Evolutionary conservation across 2,888 invertebrate species (phyloP).

Genomic region (Julus scandinavius): DNA sequence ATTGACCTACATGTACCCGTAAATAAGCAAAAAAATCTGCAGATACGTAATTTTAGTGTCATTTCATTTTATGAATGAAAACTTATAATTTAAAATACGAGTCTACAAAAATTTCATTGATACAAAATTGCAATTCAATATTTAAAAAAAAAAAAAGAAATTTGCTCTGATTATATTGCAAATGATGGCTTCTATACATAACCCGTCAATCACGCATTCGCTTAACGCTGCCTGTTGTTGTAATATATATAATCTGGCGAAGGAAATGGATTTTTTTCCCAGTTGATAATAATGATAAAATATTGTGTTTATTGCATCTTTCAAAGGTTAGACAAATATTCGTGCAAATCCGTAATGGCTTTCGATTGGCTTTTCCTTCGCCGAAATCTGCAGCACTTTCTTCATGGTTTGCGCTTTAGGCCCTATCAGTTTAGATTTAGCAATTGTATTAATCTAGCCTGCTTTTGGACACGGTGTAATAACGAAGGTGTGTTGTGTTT

Average conservation of each 20-base stretch:
- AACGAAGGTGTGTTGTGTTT: constrained; percentile 27
- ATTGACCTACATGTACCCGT: no score
- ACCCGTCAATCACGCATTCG: neutral
- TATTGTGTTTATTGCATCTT: constrained; percentile 26
- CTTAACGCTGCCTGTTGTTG: neutral
- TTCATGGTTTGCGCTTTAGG: constrained; percentile 33
- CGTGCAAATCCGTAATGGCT: constrained; percentile 33
- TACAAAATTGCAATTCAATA: neutral
- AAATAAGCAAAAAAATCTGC: no score
- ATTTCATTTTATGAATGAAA: no score
- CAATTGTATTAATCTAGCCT: constrained; percentile 14
- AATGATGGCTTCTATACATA: neutral
- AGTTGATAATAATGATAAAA: constrained; percentile 20
- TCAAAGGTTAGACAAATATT: constrained; percentile 14
- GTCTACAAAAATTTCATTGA: neutral
- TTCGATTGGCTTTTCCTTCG: neutral
- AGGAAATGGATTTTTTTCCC: constrained; percentile 4
- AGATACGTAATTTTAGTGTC: no score
- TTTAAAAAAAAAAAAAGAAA: neutral
- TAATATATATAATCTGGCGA: constrained; percentile 21
- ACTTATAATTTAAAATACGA: no score
- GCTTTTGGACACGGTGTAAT: neutral
- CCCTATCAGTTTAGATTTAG: constrained; percentile 27
- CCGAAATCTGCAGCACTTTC: neutral
- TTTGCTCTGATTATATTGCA: neutral